These are phyloP conservation scores for Tokudaia tokunoshimensis DNA, from an alignment of 2,797 vertebrate species.

Conservation along the genomic window DNA sequence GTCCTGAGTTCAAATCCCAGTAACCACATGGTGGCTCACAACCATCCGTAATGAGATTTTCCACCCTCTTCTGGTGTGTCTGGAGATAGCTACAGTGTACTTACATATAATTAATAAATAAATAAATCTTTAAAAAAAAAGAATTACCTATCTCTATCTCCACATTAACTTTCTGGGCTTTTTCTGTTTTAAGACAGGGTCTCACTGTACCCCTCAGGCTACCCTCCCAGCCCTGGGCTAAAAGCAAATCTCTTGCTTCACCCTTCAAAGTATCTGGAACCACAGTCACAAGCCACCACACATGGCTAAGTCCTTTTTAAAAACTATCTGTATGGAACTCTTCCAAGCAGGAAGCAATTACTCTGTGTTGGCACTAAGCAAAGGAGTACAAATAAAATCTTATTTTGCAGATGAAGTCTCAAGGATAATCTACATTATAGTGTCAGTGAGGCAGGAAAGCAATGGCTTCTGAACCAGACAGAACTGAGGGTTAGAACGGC, in stretches of 20 bases:
- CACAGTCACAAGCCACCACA: not conserved
- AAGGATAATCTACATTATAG: not conserved
- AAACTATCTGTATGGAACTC: not conserved
- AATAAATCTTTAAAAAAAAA: no score
- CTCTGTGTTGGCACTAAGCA: not conserved
- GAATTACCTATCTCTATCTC: not conserved
- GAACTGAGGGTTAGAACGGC: not conserved
- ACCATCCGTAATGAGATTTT: no score
- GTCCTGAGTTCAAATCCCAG: no score
- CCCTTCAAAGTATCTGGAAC: not conserved
- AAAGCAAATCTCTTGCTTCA: not conserved
- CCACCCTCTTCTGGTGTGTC: no score
- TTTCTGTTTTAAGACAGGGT: not conserved
- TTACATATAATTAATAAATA: not conserved
- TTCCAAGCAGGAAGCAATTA: conserved; percentile 25
- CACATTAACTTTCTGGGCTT: not conserved
- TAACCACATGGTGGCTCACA: no score
- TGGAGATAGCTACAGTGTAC: no score
- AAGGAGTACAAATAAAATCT: conserved; percentile 16
- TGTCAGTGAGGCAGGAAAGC: not conserved
- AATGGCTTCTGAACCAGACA: not conserved
- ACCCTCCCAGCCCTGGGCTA: not conserved
- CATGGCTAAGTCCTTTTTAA: not conserved
- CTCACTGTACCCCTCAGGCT: not conserved
- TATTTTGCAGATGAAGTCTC: not conserved